Conservation (phyloP, 2,113 vertebrate species). For the Penelope pileata region DNA sequence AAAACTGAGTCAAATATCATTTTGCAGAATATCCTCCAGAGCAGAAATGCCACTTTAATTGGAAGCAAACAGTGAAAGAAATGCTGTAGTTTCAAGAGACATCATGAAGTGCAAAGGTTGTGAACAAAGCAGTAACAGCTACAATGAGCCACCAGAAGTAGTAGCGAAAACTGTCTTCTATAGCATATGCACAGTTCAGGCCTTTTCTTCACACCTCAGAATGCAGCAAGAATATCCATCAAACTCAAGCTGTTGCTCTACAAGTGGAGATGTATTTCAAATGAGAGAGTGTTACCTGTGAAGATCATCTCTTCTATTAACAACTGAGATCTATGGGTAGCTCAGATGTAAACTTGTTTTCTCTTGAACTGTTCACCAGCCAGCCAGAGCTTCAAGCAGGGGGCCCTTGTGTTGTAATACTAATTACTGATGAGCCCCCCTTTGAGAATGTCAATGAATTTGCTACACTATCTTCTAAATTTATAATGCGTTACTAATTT, state of each 20-base stretch:
- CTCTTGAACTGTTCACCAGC: slow-evolving; percentile 48
- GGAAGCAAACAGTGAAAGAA: slow-evolving; percentile 53
- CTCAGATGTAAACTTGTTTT: slow-evolving; percentile 1
- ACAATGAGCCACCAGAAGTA: slow-evolving; percentile 72
- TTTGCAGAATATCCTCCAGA: slow-evolving; percentile 49
- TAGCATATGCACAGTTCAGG: slow-evolving; percentile 78
- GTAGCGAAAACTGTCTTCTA: slow-evolving; percentile 73
- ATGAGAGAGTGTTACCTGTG: slow-evolving; percentile 62
- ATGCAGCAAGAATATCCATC: slow-evolving; percentile 76
- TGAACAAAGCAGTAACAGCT: slow-evolving; percentile 76
- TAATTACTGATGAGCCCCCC: neutral
- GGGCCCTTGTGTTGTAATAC: neutral
- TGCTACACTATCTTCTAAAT: neutral
- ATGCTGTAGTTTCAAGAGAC: slow-evolving; percentile 63
- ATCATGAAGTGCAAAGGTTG: slow-evolving; percentile 71
- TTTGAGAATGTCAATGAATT: slow-evolving; percentile 22
- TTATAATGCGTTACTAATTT: slow-evolving; percentile 7
- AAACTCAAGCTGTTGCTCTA: slow-evolving; percentile 76
- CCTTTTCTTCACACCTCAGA: slow-evolving; percentile 79
- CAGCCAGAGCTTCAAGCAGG: neutral
- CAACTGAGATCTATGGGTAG: neutral
- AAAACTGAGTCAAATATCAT: slow-evolving; percentile 31
- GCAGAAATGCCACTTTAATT: slow-evolving; percentile 55
- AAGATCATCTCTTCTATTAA: slow-evolving; percentile 36
- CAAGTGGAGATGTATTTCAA: slow-evolving; percentile 66